Conservation (phyloP, 2,888 invertebrate species). For the Parthenolecanium corni region DNA sequence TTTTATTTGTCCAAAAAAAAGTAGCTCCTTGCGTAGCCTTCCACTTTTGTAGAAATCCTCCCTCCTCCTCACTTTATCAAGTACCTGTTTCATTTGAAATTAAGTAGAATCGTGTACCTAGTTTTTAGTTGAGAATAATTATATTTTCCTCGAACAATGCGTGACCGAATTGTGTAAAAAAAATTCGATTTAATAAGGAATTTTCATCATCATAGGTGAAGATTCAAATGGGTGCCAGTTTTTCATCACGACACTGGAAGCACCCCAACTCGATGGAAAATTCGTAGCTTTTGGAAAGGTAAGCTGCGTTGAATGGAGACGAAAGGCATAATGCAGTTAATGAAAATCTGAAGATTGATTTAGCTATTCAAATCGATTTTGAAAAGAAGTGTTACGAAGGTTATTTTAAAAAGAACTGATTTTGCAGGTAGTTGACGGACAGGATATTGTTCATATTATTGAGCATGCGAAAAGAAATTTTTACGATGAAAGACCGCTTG, state of each 20-base stretch:
- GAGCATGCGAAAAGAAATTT: conserved; percentile 61
- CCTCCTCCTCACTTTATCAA: background rate
- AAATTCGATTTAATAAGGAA: background rate
- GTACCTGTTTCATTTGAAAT: no score
- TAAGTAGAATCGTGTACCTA: background rate
- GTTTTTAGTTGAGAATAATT: no score
- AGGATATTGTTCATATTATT: conserved; percentile 73
- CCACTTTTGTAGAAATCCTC: no score
- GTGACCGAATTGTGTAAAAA: no score
- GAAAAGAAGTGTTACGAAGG: background rate
- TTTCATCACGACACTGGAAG: conserved; percentile 82
- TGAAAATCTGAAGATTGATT: background rate
- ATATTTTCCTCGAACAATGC: no score
- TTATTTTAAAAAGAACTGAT: background rate
- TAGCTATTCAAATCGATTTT: background rate
- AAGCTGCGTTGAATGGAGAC: conserved; percentile 38
- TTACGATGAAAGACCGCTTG: conserved; percentile 63
- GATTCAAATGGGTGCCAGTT: conserved; percentile 98
- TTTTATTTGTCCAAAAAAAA: background rate
- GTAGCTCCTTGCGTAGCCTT: no score
- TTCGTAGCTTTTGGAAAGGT: conserved; percentile 97
- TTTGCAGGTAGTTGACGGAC: conserved; percentile 33
- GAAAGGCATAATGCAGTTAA: background rate
- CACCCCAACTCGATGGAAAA: conserved; percentile 82
- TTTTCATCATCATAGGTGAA: conserved; percentile 31